These are phyloP conservation scores for Polietes domitor DNA, from an alignment of 2,888 invertebrate genomes.

Conservation along the genomic window DNA sequence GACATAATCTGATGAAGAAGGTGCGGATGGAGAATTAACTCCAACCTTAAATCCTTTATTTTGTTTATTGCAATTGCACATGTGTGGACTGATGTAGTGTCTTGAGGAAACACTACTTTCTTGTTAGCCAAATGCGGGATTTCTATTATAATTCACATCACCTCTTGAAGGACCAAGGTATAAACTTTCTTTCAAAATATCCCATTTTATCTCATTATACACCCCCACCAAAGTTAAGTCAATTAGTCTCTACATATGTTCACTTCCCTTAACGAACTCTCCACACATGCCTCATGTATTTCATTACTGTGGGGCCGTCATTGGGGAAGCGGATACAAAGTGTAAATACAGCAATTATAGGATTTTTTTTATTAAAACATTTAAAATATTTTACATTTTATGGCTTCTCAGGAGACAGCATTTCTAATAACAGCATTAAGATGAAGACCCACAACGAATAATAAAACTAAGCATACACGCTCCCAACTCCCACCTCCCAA, in stretches of 20 bases:
- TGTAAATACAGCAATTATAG: conserved; percentile 1
- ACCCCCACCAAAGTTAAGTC: not conserved
- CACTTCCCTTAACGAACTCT: not conserved
- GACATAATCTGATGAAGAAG: no score
- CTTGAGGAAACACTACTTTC: no score
- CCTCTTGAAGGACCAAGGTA: no score
- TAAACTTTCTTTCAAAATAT: no score
- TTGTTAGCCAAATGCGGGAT: no score
- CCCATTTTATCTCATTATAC: no score
- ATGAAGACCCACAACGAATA: not conserved
- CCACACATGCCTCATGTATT: not conserved
- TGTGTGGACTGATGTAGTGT: no score
- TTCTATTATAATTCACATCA: no score
- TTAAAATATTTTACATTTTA: conserved; percentile 1
- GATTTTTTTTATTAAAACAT: conserved; percentile 1
- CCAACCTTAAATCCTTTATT: no score
- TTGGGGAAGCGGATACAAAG: not conserved
- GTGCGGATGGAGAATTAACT: no score
- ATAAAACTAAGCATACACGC: not conserved
- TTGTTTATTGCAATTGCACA: no score
- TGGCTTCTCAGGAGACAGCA: not conserved
- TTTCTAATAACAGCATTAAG: not conserved
- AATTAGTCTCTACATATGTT: not conserved
- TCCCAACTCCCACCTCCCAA: not conserved
- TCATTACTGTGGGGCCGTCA: not conserved